These are phyloP conservation scores for Formicarius rufipectus DNA, from an alignment of 2,113 vertebrate species.

Conservation along the genomic window DNA sequence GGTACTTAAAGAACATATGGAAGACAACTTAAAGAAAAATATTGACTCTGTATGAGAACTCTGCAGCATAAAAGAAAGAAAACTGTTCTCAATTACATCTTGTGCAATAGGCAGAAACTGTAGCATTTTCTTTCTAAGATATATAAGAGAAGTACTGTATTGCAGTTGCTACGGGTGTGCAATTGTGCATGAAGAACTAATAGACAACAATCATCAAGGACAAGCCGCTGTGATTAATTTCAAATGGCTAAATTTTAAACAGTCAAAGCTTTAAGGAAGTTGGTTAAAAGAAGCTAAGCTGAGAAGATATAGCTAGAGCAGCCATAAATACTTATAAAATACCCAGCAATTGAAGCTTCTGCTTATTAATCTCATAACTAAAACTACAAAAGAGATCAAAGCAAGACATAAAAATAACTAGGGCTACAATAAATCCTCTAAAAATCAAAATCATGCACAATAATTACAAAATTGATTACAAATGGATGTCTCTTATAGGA, in stretches of 20 bases:
- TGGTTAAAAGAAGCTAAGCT: background rate
- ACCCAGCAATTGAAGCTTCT: background rate
- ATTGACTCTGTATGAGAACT: background rate
- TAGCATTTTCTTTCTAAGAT: background rate
- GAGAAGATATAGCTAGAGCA: background rate
- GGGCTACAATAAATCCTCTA: background rate
- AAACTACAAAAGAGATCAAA: background rate
- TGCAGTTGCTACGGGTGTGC: background rate
- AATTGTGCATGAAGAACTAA: constrained; percentile 17
- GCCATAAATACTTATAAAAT: background rate
- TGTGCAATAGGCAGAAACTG: background rate
- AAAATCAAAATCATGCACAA: background rate
- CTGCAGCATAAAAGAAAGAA: background rate
- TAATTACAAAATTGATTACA: background rate
- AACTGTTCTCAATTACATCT: background rate
- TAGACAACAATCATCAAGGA: background rate
- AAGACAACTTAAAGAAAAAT: background rate
- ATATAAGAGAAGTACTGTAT: background rate
- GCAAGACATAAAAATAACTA: background rate
- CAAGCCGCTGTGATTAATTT: constrained; percentile 5
- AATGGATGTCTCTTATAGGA: background rate
- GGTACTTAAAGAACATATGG: background rate
- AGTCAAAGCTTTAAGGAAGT: background rate
- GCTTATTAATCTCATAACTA: background rate
- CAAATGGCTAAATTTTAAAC: background rate